These are phyloP conservation scores for Neria commutata DNA, from an alignment of 2,888 invertebrate genomes.

Conservation along the genomic window DNA sequence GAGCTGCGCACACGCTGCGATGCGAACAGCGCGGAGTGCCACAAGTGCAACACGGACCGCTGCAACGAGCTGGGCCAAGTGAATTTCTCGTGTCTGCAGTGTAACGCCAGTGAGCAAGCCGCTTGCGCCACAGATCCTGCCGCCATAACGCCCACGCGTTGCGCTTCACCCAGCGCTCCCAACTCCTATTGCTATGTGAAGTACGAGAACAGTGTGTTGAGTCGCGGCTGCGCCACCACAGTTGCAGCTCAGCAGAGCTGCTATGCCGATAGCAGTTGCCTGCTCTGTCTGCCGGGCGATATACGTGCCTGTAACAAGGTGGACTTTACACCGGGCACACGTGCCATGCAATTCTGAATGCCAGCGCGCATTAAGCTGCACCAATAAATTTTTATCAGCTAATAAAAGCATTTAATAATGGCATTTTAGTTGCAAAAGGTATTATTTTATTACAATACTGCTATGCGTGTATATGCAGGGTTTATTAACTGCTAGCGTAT, in stretches of 20 bases:
- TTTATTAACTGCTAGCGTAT: too few relatives aligned
- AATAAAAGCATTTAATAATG: too few relatives aligned
- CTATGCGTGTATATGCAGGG: too few relatives aligned
- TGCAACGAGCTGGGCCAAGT: constrained; percentile 54
- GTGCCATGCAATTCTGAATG: constrained; percentile 38
- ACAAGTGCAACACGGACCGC: constrained; percentile 51
- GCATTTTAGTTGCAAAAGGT: too few relatives aligned
- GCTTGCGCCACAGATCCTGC: constrained; percentile 42
- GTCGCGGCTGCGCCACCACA: constrained; percentile 47
- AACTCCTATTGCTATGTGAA: constrained; percentile 55
- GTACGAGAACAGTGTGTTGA: constrained; percentile 33
- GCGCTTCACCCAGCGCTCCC: constrained; percentile 46
- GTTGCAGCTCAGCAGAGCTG: constrained; percentile 41
- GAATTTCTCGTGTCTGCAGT: constrained; percentile 49
- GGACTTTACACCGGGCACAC: constrained; percentile 41
- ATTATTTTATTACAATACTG: too few relatives aligned
- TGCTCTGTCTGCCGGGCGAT: constrained; percentile 51
- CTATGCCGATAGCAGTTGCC: constrained; percentile 42
- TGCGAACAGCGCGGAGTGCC: constrained; percentile 37
- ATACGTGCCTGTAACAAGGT: constrained; percentile 45
- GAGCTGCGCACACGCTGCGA: constrained; percentile 46
- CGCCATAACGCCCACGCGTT: constrained; percentile 38
- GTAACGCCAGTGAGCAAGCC: constrained; percentile 48
- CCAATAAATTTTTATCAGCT: too few relatives aligned
- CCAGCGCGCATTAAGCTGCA: too few relatives aligned